Percentiles rank a stretch among this genome's conserved stretches.
These are phyloP conservation scores for Cavia porcellus DNA, from an alignment of 2,113 vertebrate species.

Conservation along the genomic window DNA sequence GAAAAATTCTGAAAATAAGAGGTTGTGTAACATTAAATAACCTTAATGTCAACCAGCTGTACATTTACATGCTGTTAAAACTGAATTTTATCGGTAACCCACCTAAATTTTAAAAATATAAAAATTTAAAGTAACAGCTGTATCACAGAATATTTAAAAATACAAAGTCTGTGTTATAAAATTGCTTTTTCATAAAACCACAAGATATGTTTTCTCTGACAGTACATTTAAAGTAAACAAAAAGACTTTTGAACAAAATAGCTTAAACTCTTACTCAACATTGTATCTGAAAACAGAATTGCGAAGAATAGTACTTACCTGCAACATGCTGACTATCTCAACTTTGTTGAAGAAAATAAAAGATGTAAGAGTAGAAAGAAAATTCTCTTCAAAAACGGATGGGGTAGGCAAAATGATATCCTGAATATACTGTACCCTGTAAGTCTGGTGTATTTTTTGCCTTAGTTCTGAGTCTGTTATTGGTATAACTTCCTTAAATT, in stretches of 20 bases:
- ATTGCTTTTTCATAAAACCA: slow-evolving; percentile 22
- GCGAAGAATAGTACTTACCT: slow-evolving; percentile 90
- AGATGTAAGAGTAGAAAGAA: slow-evolving; percentile 98
- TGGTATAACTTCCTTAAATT: slow-evolving; percentile 99
- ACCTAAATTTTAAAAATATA: slow-evolving; percentile 35
- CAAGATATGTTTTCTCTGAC: background rate
- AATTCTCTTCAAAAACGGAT: slow-evolving; percentile 99
- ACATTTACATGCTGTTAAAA: slow-evolving; percentile 34
- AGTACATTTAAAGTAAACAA: slow-evolving; percentile 36
- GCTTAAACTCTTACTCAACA: slow-evolving; percentile 43
- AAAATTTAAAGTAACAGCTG: background rate
- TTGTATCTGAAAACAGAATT: slow-evolving; percentile 38
- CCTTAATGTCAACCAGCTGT: background rate
- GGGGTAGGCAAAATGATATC: slow-evolving; percentile 99
- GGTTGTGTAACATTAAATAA: background rate
- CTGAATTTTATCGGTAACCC: slow-evolving; percentile 4
- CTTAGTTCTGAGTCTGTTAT: slow-evolving; percentile 99
- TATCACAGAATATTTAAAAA: background rate
- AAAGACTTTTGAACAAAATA: slow-evolving; percentile 2
- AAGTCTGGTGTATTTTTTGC: slow-evolving; percentile 99
- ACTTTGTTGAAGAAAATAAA: slow-evolving; percentile 99
- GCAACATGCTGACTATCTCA: slow-evolving; percentile 99
- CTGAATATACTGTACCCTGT: slow-evolving; percentile 99
- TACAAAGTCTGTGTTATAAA: slow-evolving; percentile 49
- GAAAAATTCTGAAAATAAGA: slow-evolving; percentile 29